Percentiles rank a stretch among this genome's conserved stretches.
These are phyloP conservation scores for Drosophila antonietae DNA, from an alignment of 2,888 invertebrate genomes.

Conservation along the genomic window DNA sequence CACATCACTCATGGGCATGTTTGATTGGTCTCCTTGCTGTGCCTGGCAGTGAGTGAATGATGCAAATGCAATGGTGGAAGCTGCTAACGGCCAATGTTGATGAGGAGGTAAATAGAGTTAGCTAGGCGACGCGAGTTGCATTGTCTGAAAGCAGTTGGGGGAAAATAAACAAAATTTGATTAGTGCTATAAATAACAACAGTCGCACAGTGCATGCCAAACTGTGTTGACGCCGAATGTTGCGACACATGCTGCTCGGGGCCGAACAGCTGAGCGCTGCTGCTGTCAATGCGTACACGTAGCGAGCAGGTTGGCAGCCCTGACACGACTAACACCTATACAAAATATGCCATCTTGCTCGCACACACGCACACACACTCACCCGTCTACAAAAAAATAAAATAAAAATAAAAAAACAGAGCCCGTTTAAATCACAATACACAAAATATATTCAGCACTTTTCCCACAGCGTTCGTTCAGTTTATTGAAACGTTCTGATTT, in stretches of 20 bases:
- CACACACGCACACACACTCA: constrained; percentile 51
- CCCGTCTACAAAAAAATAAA: constrained; percentile 44
- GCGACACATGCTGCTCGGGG: constrained; percentile 24
- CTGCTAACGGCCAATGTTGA: constrained; percentile 53
- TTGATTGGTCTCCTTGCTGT: constrained; percentile 20
- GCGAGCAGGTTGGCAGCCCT: constrained; percentile 39
- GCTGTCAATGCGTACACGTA: constrained; percentile 20
- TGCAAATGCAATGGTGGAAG: constrained; percentile 48
- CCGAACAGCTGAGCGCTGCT: constrained; percentile 42
- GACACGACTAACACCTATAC: constrained; percentile 37
- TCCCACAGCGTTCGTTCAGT: constrained; percentile 17
- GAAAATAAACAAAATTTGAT: not conserved
- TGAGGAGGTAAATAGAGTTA: constrained; percentile 56
- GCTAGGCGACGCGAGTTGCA: constrained; percentile 57
- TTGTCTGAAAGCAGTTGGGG: constrained; percentile 33
- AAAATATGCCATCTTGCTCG: constrained; percentile 44
- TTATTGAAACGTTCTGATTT: constrained; percentile 14
- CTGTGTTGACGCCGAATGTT: constrained; percentile 15
- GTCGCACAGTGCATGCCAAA: constrained; percentile 20
- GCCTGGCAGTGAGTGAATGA: constrained; percentile 33
- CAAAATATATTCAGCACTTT: constrained; percentile 27
- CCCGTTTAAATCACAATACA: constrained; percentile 40
- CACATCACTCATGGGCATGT: constrained; percentile 70
- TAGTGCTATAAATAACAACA: not conserved
- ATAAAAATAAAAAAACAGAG: constrained; percentile 34